Evolutionary conservation across 2,113 vertebrate genomes (phyloP), one percentile per base, ranked within the genome.

Genomic region (Solenodon paradoxus): DNA sequence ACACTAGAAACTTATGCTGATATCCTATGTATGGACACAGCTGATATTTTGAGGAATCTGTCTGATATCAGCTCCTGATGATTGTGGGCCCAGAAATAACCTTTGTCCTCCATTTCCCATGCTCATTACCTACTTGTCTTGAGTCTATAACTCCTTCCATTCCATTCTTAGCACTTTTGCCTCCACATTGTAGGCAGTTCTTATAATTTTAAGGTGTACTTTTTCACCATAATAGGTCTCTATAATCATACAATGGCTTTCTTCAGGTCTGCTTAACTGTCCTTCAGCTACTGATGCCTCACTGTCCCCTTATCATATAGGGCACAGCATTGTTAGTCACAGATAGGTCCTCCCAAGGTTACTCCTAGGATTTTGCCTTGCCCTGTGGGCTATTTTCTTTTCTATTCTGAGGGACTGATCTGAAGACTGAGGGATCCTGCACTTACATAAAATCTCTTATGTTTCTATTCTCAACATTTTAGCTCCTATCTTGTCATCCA

Each of bases 251-350:
- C 0, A 4, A 63, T 42, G 24, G 9, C 35, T 74, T n/a, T 78
- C 35, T 42, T 35, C 38, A 71, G 22, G 32, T 15, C 35, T 6
- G 2, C 16, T 55, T 45, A 30, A 61, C 35, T 17, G 10, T 61
- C 10, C 42, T 59, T 28, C 2, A 68, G 19, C 3, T 16, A 7
- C n/a, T 64, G 35, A n/a, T 85, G 0, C 24, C n/a, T 90, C 49
- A 4, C 26, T 57, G 20, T 10, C 19, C 26, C 35, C 5, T 0
- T 20, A 12, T 15, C 28, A 49, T n/a, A 1, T 2, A 51, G 0
- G 49, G 5, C 11, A 15, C 1, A 45, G 32, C 64, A 55, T 63
- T 61, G 63, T 40, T 20, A 4, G 7, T 30, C 32, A 53, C 38
- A 61, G 7, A 47, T 12, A 12, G 5, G 9, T 3, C 83, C 7